Conservation (phyloP, 1,140 invertebrate species). For the Nixonia krombeini region DNA sequence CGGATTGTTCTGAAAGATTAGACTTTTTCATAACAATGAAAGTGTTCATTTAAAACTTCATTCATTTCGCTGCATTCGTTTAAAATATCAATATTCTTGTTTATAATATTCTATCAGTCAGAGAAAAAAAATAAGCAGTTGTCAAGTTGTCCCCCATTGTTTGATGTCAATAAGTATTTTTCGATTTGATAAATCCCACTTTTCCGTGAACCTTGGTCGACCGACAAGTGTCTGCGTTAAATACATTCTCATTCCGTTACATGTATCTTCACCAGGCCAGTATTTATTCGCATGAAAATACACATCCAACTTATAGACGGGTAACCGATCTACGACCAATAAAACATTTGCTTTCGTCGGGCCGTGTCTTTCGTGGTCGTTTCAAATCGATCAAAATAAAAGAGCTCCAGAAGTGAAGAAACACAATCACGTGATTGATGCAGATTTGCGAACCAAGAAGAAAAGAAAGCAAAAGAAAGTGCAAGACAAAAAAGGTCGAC, state of each 20-base stretch:
- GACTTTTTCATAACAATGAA: too few relatives aligned
- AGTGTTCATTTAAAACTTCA: neutral
- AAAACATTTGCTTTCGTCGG: neutral
- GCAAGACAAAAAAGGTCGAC: constrained; percentile 28
- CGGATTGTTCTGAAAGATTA: too few relatives aligned
- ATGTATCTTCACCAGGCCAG: constrained; percentile 3
- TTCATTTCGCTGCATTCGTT: neutral
- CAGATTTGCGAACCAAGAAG: constrained; percentile 1
- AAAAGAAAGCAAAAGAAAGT: constrained; percentile 1
- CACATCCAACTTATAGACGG: neutral
- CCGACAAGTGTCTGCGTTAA: constrained; percentile 24
- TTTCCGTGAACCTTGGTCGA: constrained; percentile 43
- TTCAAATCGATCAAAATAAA: constrained; percentile 5
- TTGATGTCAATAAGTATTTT: constrained; percentile 30
- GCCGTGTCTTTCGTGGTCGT: neutral
- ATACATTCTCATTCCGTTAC: constrained; percentile 26
- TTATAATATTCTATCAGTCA: constrained; percentile 8
- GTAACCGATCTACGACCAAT: constrained; percentile 1
- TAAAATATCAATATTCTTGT: neutral
- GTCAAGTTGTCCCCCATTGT: constrained; percentile 36
- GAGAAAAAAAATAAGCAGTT: constrained; percentile 23
- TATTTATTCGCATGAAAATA: constrained; percentile 1
- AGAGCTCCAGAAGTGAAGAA: neutral
- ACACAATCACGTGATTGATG: constrained; percentile 3
- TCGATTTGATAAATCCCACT: constrained; percentile 36